Evolutionary conservation across 2,888 invertebrate species (phyloP).

Genomic region (Metopia argyrocephala): DNA sequence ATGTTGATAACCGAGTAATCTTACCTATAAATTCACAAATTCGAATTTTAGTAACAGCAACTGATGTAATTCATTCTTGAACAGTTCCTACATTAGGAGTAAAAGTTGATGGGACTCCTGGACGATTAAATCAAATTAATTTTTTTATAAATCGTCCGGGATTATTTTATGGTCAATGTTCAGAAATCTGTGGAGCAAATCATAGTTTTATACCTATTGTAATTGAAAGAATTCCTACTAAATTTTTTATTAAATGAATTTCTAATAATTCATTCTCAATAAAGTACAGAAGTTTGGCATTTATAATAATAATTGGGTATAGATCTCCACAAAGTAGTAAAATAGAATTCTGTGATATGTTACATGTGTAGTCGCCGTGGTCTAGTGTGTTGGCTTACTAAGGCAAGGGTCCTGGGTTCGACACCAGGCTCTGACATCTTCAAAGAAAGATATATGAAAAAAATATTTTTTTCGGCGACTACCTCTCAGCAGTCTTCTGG

Average conservation of each 20-base stretch:
- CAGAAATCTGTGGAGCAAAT: slow-evolving; percentile 89
- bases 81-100: slow-evolving; percentile 82
- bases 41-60: slow-evolving; percentile 82
- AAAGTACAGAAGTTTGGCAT: too few relatives aligned
- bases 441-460: too few relatives aligned
- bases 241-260: slow-evolving; percentile 82
- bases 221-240: slow-evolving; percentile 81
- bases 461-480: too few relatives aligned
- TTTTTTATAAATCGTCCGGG: slow-evolving; percentile 83
- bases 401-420: too few relatives aligned
- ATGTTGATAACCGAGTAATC: slow-evolving; percentile 83
- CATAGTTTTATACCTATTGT: slow-evolving; percentile 90
- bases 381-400: too few relatives aligned
- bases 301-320: too few relatives aligned
- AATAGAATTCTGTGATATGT: too few relatives aligned
- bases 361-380: too few relatives aligned
- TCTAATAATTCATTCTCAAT: too few relatives aligned
- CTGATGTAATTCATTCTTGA: slow-evolving; percentile 85
- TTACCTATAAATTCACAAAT: slow-evolving; percentile 82
- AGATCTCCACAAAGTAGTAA: too few relatives aligned
- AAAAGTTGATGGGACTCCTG: slow-evolving; percentile 84
- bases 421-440: too few relatives aligned
- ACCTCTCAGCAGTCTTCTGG: too few relatives aligned
- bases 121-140: slow-evolving; percentile 83
- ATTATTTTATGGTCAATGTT: slow-evolving; percentile 87